These are phyloP conservation scores for Rhinophrynus dorsalis DNA, from an alignment of 2,797 vertebrate genomes.

Conservation along the genomic window DNA sequence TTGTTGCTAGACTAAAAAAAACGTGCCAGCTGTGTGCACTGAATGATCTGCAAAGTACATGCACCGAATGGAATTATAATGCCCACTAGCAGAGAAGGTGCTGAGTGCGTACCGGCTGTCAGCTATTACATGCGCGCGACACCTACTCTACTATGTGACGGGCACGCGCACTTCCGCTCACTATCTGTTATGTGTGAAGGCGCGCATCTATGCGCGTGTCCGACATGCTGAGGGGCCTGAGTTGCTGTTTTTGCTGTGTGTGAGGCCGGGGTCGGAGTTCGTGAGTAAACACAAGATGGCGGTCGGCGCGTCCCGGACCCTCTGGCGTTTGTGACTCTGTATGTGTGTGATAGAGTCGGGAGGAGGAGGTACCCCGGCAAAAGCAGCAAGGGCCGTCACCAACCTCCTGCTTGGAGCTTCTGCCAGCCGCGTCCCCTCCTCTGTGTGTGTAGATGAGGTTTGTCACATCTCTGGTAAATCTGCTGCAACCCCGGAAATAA, in stretches of 20 bases:
- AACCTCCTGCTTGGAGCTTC: background rate
- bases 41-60: too few relatives aligned
- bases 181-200: background rate
- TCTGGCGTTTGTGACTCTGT: constrained; percentile 13
- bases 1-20: too few relatives aligned
- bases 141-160: background rate
- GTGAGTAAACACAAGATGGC: constrained; percentile 40
- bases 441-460: constrained; percentile 16
- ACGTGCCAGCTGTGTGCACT: too few relatives aligned
- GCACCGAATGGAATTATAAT: too few relatives aligned
- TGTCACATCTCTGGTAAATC: background rate
- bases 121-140: too few relatives aligned
- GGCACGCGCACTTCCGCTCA: background rate
- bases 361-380: constrained; percentile 7
- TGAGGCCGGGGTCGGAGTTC: constrained; percentile 36
- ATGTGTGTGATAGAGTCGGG: constrained; percentile 10
- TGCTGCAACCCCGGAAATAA: constrained; percentile 24
- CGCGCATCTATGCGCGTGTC: background rate
- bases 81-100: too few relatives aligned
- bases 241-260: background rate
- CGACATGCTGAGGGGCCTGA: too few relatives aligned
- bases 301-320: constrained; percentile 36
- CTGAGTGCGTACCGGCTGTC: too few relatives aligned
- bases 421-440: background rate
- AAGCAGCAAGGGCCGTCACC: background rate